These are phyloP conservation scores for Drosophila stalkeri DNA, from an alignment of 2,888 invertebrate genomes.

Conservation along the genomic window DNA sequence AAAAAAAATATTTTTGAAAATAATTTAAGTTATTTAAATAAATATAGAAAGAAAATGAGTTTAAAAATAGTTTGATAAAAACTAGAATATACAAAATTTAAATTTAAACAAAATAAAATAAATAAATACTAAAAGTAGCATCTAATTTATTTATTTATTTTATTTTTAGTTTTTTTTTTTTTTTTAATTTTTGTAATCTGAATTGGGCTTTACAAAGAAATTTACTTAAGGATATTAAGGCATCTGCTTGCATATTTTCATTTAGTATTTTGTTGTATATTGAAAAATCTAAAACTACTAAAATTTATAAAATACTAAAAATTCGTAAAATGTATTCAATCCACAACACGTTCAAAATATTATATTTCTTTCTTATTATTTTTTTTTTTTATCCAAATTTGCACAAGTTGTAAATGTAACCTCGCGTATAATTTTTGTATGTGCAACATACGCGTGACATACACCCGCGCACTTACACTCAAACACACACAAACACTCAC, in stretches of 20 bases:
- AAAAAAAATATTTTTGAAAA: too few species aligned
- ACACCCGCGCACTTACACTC: conserved; percentile 2
- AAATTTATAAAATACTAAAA: not conserved
- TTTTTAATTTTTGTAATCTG: too few species aligned
- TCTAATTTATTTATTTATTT: too few species aligned
- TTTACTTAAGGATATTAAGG: not conserved
- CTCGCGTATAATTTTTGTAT: conserved; percentile 32
- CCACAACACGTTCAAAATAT: conserved; percentile 29
- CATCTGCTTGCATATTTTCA: not conserved
- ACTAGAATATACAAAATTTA: too few species aligned
- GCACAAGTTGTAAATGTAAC: conserved; percentile 45
- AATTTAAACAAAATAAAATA: too few species aligned
- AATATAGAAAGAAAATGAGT: too few species aligned
- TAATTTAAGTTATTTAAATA: too few species aligned
- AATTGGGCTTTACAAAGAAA: too few species aligned
- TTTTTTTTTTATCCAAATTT: conserved; percentile 4
- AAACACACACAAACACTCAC: not conserved
- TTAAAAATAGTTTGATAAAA: too few species aligned
- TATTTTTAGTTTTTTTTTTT: too few species aligned
- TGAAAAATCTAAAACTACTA: not conserved
- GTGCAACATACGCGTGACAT: conserved; percentile 29
- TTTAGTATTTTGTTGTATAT: not conserved
- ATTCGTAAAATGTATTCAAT: not conserved
- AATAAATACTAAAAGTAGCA: too few species aligned
- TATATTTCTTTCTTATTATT: not conserved